Evolutionary conservation across 2,888 invertebrate genomes (phyloP).

Genomic region (Sarcophaga carnaria): DNA sequence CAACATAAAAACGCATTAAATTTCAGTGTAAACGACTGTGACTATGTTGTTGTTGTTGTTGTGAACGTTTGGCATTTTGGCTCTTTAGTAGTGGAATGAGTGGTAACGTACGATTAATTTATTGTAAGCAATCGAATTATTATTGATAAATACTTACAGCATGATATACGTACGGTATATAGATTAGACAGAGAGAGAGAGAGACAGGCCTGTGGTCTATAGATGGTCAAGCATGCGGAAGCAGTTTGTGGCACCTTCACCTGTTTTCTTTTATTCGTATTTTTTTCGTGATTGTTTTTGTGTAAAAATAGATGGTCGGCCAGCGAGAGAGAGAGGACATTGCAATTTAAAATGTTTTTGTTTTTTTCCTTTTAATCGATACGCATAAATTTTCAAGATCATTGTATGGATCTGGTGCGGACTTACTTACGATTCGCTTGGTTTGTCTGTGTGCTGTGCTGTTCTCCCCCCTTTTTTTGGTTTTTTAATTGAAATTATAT

Average conservation of each 20-base stretch:
- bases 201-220: background rate
- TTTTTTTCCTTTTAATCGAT: constrained; percentile 36
- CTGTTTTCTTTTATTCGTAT: background rate
- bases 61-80: too few relatives aligned
- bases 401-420: constrained; percentile 16
- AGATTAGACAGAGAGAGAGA: background rate
- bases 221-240: constrained; percentile 57
- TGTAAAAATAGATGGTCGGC: background rate
- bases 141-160: constrained; percentile 60
- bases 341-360: constrained; percentile 54
- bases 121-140: constrained; percentile 59
- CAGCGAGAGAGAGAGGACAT: constrained; percentile 46
- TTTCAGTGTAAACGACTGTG: constrained; percentile 63
- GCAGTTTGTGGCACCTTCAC: constrained; percentile 20
- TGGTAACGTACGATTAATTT: constrained; percentile 21
- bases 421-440: background rate
- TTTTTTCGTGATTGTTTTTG: too few relatives aligned
- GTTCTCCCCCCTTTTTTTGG: constrained; percentile 32
- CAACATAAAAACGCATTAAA: constrained; percentile 63
- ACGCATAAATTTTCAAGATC: constrained; percentile 60
- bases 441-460: background rate
- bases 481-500: constrained; percentile 73
- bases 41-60: background rate
- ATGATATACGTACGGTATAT: background rate
- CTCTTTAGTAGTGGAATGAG: too few relatives aligned